Evolutionary conservation across 2,113 vertebrate genomes (phyloP).

Genomic region (Vidua chalybeata): DNA sequence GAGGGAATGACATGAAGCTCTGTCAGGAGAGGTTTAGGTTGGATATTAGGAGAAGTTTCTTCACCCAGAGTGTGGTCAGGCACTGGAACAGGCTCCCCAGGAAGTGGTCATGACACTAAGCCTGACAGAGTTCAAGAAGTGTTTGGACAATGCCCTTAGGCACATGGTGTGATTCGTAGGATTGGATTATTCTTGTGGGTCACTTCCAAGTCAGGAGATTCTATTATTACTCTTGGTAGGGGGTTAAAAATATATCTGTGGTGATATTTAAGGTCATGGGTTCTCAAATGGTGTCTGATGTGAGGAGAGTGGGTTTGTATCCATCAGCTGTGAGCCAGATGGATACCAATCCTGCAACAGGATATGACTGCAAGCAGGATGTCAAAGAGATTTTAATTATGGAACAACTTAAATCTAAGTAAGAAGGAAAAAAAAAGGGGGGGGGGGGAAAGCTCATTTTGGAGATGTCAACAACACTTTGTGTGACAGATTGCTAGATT

Average conservation of each 20-base stretch:
- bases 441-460: constrained; percentile 42
- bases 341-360: neutral
- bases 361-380: constrained; percentile 37
- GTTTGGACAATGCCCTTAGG: neutral
- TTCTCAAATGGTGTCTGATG: neutral
- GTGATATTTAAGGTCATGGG: neutral
- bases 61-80: rapidly evolving
- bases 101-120: neutral
- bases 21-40: neutral
- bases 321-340: constrained; percentile 9
- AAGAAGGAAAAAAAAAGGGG: neutral
- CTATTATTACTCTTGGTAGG: neutral
- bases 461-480: constrained; percentile 62
- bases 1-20: neutral
- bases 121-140: neutral
- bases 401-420: constrained; percentile 55
- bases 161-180: neutral
- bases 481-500: constrained; percentile 54
- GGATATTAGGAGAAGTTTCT: neutral
- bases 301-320: neutral
- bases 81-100: neutral
- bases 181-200: neutral
- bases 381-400: constrained; percentile 67
- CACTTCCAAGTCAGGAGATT: neutral
- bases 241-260: neutral